These are phyloP conservation scores for Sibirionetta formosa DNA, from an alignment of 2,797 vertebrate genomes.

Conservation along the genomic window DNA sequence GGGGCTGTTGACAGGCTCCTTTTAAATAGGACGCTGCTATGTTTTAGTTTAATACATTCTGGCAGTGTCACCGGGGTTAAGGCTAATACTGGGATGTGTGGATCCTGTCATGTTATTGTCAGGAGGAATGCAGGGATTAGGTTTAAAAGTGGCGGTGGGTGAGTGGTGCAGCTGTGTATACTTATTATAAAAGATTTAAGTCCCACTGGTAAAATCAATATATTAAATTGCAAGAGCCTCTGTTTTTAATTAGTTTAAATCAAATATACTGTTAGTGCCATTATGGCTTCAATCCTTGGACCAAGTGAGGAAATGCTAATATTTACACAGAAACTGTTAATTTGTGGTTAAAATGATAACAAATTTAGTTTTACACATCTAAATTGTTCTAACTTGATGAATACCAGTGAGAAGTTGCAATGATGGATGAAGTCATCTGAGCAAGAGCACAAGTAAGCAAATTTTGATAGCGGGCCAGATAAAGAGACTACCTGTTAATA, in stretches of 20 bases:
- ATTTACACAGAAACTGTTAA: constrained; percentile 84
- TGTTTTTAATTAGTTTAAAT: constrained; percentile 87
- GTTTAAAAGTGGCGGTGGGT: constrained; percentile 66
- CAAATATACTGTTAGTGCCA: constrained; percentile 72
- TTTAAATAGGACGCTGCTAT: constrained; percentile 64
- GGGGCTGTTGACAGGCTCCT: constrained; percentile 60
- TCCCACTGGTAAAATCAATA: constrained; percentile 86
- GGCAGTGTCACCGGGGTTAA: constrained; percentile 78
- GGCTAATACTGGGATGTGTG: constrained; percentile 81
- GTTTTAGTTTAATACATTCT: constrained; percentile 72
- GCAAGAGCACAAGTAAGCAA: background rate
- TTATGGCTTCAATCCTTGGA: constrained; percentile 71
- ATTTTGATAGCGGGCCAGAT: background rate
- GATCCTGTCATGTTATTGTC: constrained; percentile 83
- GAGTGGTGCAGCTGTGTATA: constrained; percentile 81
- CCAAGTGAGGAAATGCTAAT: constrained; percentile 82
- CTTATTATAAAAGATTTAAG: constrained; percentile 82
- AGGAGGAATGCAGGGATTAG: constrained; percentile 81
- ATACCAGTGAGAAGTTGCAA: constrained; percentile 37
- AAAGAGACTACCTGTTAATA: constrained; percentile 14
- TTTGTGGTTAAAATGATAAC: constrained; percentile 80
- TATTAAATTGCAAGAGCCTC: constrained; percentile 82
- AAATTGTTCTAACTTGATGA: constrained; percentile 47
- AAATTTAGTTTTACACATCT: constrained; percentile 60
- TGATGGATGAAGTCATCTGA: constrained; percentile 37